Evolutionary conservation across 2,888 invertebrate species (phyloP), one percentile per base, ranked within the genome.

Genomic region (Lumbricus terrestris): DNA sequence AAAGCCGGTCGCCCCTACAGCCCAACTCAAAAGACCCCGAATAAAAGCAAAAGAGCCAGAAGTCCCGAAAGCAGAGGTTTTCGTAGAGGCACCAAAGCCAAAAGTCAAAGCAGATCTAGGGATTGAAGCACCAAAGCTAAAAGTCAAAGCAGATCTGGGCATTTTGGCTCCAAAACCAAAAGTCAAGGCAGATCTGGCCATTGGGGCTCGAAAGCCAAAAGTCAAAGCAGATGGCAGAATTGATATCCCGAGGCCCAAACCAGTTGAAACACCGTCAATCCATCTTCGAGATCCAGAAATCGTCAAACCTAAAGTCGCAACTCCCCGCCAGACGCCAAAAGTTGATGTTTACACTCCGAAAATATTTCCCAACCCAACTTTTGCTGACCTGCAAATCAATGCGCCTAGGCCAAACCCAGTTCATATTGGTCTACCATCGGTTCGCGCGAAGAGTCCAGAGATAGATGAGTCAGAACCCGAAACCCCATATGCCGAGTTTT

Each of bases 371-470:
- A 85, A 85, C 0, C 85, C 85, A 33, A 85, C 85, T 5, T 85
- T 85, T 34, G 85, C 85, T 37, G 85, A 85, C 37, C 85, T 85
- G n/a, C 85, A 85, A 23, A 85, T 85, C 85, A 85, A 85, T 37
- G 85, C 85, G 35, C 85, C 85, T 6, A 85, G 35, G 35, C 23
- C 35, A 85, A 37, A 15, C n/a, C 69, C 69, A 69, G 11, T 69
- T 69, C 69, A 29, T 0, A 69, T 16, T n/a, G n/a, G n/a, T n/a
- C n/a, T n/a, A n/a, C 69, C 69, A 6, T n/a, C 69, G 69, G n/a
- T 69, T 69, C 69, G n/a, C n/a, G 69, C 16, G 5, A n/a, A 69
- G 69, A 69, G 29, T n/a, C 69, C 69, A 6, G 69, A 69, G 29
- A 1, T 69, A 47, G 47, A 47, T 6, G 47, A 23, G 23, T 11